Evolutionary conservation across 1,140 invertebrate species (phyloP), one percentile per base, ranked within the genome.

Genomic region (Anoplophora glabripennis): DNA sequence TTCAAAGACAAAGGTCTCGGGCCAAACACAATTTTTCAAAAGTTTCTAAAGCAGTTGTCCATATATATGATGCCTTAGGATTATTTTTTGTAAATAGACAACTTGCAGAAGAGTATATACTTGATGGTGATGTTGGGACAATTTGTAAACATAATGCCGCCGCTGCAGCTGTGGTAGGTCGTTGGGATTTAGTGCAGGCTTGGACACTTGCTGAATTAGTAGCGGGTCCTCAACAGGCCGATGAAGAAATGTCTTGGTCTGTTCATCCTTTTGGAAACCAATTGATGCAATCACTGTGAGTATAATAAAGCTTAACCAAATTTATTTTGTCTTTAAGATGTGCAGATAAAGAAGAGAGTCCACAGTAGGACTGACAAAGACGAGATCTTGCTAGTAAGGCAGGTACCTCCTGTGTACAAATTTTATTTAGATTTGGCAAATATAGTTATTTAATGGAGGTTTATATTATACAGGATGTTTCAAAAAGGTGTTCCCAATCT

Each of bases 221-320:
- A 40, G 83, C 84, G 1, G 83, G 82, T 44, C 80, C 86, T 0
- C 75, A 82, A 60, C 75, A 76, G 59, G 54, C 78, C 37, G 82
- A 86, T 60, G 84, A 89, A 64, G 84, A 86, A 64, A 81, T 84
- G 64, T 84, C 86, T 34, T 93, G 90, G 87, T 79, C 84, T 8
- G 74, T 81, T 14, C 89, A 94, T 83, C 93, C 94, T 4, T 91
- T 96, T 70, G 93, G 93, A 60, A 86, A 88, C 72, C 85, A 86
- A 67, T 75, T 96, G 57, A 83, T 96, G 53, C 87, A 94, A 71
- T 89, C 89, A 4, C 77, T 96, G 88, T 94, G 78, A 84, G 87
- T 5, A 28, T 28, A 28, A 28, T n/a, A n/a, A n/a, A n/a, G n/a
- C n/a, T n/a, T n/a, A n/a, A n/a, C n/a, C n/a, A n/a, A n/a, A n/a